Percentiles rank a stretch among this genome's conserved stretches.
Conservation (phyloP, 2,797 vertebrate species). For the Danio kyathit region DNA sequence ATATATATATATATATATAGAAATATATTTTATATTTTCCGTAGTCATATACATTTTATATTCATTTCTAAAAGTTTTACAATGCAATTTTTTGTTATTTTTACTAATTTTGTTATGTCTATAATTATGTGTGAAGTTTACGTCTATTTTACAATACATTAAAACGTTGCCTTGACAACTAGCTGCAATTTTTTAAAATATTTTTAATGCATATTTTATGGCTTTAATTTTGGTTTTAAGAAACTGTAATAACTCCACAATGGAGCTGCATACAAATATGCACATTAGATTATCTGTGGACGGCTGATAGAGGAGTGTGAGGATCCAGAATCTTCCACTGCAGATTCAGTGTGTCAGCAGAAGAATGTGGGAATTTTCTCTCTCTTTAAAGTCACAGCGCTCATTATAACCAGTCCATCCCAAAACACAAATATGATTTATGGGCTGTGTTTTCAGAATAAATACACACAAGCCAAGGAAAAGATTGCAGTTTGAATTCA, state of each 20-base stretch:
- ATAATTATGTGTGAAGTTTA: too few species aligned
- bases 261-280: background rate
- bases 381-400: background rate
- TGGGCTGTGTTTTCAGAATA: background rate
- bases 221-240: background rate
- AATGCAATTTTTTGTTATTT: too few species aligned
- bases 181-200: too few species aligned
- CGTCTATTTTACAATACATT: too few species aligned
- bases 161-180: too few species aligned
- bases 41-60: too few species aligned
- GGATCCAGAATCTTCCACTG: background rate
- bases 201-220: too few species aligned
- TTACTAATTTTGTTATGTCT: too few species aligned
- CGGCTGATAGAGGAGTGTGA: background rate
- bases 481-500: background rate
- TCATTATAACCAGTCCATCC: background rate
- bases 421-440: conserved; percentile 1
- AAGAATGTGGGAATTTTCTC: background rate
- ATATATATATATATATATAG: too few species aligned
- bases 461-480: background rate
- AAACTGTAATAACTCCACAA: background rate
- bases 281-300: background rate
- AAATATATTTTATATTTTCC: too few species aligned
- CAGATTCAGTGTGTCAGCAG: background rate
- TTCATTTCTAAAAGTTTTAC: too few species aligned